Base-by-base conservation (phyloP, 2,888 invertebrate species). In the Acronicta leporina region DNA sequence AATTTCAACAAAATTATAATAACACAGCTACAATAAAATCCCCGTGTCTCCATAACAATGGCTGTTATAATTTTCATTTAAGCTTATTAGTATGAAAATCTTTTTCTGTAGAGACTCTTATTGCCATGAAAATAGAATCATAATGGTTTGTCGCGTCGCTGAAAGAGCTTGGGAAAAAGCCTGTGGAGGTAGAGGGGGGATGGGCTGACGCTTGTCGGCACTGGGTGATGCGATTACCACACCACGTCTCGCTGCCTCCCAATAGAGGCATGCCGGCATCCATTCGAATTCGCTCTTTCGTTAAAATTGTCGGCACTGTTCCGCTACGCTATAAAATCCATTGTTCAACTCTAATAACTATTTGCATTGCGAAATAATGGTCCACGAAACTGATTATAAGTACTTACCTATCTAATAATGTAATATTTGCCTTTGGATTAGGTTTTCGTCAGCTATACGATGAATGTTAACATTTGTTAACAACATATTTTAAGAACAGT, bases 221-320 rank as follows among this genome's bases (percentile, higher is more conserved):
- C 82, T 79, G 83, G 74, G 75, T 96, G 96, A 96, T 96, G 96
- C 95, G 96, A 96, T 96, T 96, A 96, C 94, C 83, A 88, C 94
- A 84, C 92, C 94, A 95, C 96, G 96, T 95, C 95, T 96, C 95
- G 95, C 88, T 95, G 95, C 94, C 80, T 91, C 91, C 91, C 95
- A 95, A 96, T 96, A 89, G 87, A 84, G 81, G 75, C 87, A 86
- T 83, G 81, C 81, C 78, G 83, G 73, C 80, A 81, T 76, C 88
- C 82, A 93, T 94, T 94, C 88, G 83, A 81, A 86, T 64, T 78
- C 91, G 82, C 87, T 90, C 90, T 90, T 78, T 85, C 87, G 94
- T 92, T 92, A 91, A 94, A 93, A 94, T 93, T 94, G 91, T 80
- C 83, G 83, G 87, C 88, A 91, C 86, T 91, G 91, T 92, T 90